Percentiles rank a stretch among this genome's conserved stretches.
Evolutionary conservation across 2,888 invertebrate genomes (phyloP).

Genomic region (Drosophila incognita): DNA sequence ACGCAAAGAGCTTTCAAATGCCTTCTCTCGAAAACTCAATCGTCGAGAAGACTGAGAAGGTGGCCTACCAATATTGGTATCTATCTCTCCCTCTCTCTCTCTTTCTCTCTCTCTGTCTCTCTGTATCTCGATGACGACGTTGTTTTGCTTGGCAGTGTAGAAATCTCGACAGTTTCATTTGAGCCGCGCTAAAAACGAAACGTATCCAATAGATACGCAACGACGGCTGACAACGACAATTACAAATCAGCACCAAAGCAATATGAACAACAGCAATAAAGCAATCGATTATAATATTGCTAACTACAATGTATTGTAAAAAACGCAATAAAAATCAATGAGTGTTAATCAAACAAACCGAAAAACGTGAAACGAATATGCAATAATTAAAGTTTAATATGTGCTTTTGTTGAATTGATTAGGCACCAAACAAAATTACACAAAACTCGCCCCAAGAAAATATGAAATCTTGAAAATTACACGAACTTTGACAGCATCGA

Average conservation of each 20-base stretch:
- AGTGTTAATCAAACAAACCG: slow-evolving; percentile 18
- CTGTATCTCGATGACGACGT: slow-evolving; percentile 38
- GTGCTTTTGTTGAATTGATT: slow-evolving; percentile 1
- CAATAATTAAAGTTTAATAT: slow-evolving; percentile 4
- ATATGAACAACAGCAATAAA: slow-evolving; percentile 4
- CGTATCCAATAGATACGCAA: slow-evolving; percentile 81
- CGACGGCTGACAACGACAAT: slow-evolving; percentile 54
- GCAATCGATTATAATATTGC: slow-evolving; percentile 31
- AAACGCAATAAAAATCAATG: slow-evolving; percentile 18
- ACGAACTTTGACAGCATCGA: slow-evolving; percentile 22
- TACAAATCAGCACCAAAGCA: slow-evolving; percentile 26
- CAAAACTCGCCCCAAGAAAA: not conserved
- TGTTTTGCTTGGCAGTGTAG: slow-evolving; percentile 55
- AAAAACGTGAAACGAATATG: slow-evolving; percentile 58
- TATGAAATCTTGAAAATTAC: slow-evolving; percentile 7
- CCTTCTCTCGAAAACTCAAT: slow-evolving; percentile 71
- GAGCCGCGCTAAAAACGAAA: slow-evolving; percentile 83
- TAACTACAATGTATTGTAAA: slow-evolving; percentile 38
- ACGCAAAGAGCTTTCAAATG: slow-evolving; percentile 64
- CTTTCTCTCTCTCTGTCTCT: slow-evolving; percentile 2
- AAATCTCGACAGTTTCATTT: slow-evolving; percentile 83
- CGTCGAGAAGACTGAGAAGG: slow-evolving; percentile 38
- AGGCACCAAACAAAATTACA: not conserved
- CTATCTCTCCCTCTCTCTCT: slow-evolving; percentile 29
- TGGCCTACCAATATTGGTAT: slow-evolving; percentile 55